These are phyloP conservation scores for Corythaixoides concolor DNA, from an alignment of 2,113 vertebrate species.

Conservation along the genomic window DNA sequence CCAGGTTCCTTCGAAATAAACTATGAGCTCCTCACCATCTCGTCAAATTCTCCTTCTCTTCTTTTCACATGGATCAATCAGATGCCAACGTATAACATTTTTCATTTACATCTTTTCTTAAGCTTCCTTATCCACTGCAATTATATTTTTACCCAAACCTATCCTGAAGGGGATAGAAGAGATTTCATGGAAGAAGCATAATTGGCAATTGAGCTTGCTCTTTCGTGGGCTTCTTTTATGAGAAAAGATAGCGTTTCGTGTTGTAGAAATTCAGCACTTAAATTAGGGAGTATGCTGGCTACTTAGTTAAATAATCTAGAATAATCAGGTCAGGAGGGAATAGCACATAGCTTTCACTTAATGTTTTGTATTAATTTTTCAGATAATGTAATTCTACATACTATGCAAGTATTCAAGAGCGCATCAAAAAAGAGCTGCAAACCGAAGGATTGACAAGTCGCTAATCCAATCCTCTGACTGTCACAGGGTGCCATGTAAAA, in stretches of 20 bases:
- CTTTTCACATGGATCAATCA: conserved; percentile 67
- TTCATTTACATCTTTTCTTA: conserved; percentile 65
- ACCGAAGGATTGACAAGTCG: conserved; percentile 1
- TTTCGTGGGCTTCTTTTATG: conserved; percentile 21
- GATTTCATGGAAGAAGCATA: conserved; percentile 61
- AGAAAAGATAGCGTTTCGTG: conserved; percentile 20
- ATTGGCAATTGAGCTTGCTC: conserved; percentile 57
- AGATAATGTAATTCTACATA: conserved; percentile 32
- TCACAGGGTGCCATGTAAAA: conserved; percentile 22
- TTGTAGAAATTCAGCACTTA: conserved; percentile 48
- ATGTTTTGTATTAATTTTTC: conserved; percentile 54
- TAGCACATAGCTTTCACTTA: conserved; percentile 12
- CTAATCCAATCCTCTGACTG: conserved; percentile 55
- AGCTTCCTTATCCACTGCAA: conserved; percentile 43
- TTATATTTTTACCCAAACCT: conserved; percentile 61
- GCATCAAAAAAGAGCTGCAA: not conserved
- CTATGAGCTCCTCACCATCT: conserved; percentile 41
- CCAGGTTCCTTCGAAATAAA: conserved; percentile 48
- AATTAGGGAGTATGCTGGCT: conserved; percentile 47
- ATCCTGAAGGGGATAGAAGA: conserved; percentile 56
- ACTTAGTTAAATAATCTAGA: conserved; percentile 68
- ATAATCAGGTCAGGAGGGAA: conserved; percentile 63
- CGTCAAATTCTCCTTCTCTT: conserved; percentile 54
- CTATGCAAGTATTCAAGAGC: not conserved
- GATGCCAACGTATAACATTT: conserved; percentile 61